Conservation (phyloP, 2,113 vertebrate genomes). For the Romanogobio albipinnatus region DNA sequence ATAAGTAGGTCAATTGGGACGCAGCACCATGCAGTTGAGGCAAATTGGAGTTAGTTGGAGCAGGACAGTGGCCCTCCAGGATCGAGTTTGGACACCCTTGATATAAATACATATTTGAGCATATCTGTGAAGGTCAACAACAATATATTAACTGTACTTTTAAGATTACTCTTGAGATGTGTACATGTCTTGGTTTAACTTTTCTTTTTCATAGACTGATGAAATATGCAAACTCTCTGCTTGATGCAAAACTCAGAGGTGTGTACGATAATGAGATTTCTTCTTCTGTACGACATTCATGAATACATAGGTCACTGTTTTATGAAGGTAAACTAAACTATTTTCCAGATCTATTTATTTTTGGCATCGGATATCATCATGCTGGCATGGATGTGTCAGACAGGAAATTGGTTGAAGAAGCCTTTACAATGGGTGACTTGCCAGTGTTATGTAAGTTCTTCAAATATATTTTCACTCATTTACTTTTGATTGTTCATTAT, state of each 20-base stretch:
- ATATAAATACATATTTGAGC: neutral
- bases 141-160: neutral
- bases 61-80: too few relatives aligned
- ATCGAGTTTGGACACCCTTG: too few relatives aligned
- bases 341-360: constrained; percentile 82
- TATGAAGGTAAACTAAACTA: neutral
- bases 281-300: neutral
- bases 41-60: too few relatives aligned
- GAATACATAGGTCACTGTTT: neutral
- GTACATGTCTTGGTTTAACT: constrained; percentile 1
- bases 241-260: constrained; percentile 91
- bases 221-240: constrained; percentile 82
- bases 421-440: constrained; percentile 87
- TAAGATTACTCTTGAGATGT: neutral
- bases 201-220: constrained; percentile 78
- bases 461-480: neutral
- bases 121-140: too few relatives aligned
- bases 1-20: too few relatives aligned
- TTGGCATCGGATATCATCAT: constrained; percentile 93
- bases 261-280: neutral
- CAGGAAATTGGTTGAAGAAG: constrained; percentile 88
- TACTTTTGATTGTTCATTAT: constrained; percentile 8
- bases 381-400: constrained; percentile 91
- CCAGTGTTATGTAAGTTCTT: constrained; percentile 92
- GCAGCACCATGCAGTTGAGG: too few relatives aligned